These are phyloP conservation scores for Vulpes vulpes DNA, from an alignment of 2,113 vertebrate genomes.

Conservation along the genomic window DNA sequence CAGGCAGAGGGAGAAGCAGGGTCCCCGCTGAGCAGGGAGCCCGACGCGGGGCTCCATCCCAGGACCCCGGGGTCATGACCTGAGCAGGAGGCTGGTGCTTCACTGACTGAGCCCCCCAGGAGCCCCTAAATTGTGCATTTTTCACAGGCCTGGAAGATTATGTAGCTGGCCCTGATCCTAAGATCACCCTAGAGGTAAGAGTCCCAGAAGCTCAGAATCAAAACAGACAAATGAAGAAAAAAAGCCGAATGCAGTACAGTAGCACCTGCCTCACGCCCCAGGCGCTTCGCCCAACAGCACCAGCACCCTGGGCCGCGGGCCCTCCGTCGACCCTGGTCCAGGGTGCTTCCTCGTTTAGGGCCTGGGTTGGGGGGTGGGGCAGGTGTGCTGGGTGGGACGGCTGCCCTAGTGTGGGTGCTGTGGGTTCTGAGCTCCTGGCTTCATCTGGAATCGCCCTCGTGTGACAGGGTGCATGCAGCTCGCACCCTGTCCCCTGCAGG, in stretches of 20 bases:
- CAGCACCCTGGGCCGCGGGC: too few species aligned
- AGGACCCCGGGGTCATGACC: too few species aligned
- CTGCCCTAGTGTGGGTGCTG: not conserved
- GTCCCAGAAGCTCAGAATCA: not conserved
- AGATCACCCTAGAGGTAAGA: not conserved
- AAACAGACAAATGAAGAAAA: not conserved
- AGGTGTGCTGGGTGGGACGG: not conserved
- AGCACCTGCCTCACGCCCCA: accelerated
- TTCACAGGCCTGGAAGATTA: not conserved
- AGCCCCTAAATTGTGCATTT: accelerated
- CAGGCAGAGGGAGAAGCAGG: too few species aligned
- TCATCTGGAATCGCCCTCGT: accelerated
- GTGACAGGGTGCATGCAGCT: accelerated
- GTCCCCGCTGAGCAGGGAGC: too few species aligned
- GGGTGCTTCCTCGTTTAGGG: accelerated
- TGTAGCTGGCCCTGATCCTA: accelerated
- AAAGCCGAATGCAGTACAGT: not conserved
- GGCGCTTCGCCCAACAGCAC: too few species aligned
- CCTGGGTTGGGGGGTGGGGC: not conserved
- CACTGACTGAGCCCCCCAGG: too few species aligned
- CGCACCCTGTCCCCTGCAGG: accelerated
- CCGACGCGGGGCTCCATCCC: too few species aligned
- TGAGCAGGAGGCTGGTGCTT: too few species aligned
- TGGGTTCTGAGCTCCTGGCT: too few species aligned
- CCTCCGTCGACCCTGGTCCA: accelerated